These are phyloP conservation scores for Gnathonemus echidnorhynchus DNA, from an alignment of 2,113 vertebrate genomes.

Conservation along the genomic window DNA sequence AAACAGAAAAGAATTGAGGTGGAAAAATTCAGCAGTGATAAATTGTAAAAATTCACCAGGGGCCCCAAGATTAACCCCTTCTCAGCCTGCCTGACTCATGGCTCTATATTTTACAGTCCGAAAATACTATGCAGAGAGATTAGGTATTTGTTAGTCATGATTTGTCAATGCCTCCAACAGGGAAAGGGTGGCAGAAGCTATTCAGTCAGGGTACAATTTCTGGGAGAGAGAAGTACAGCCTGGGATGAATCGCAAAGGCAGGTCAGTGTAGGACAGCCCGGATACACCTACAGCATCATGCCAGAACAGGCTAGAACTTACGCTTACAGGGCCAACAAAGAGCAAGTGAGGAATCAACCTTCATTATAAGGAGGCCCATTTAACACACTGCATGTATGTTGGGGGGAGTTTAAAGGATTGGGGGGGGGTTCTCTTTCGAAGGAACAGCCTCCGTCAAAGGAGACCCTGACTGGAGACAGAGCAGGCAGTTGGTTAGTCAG, in stretches of 20 bases:
- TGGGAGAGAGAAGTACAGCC: background rate
- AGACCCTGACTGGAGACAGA: background rate
- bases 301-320: background rate
- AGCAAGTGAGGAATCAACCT: background rate
- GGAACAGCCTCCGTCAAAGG: background rate
- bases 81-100: background rate
- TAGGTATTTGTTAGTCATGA: slow-evolving; percentile 10
- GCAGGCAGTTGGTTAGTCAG: background rate
- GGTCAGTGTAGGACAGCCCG: background rate
- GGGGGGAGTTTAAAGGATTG: background rate
- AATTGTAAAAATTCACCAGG: background rate
- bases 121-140: background rate
- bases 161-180: background rate
- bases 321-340: background rate
- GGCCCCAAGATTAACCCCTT: background rate
- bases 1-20: background rate
- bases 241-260: background rate
- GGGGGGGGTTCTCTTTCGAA: background rate
- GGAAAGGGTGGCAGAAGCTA: background rate
- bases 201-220: background rate
- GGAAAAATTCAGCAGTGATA: background rate
- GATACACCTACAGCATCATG: background rate
- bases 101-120: background rate
- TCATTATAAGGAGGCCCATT: too few species aligned
- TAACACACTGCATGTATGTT: background rate